A percentile compares a stretch with the other conserved stretches of the same genome.
Evolutionary conservation across 2,888 invertebrate species (phyloP).

Genomic region (Sminthurides aquaticus): DNA sequence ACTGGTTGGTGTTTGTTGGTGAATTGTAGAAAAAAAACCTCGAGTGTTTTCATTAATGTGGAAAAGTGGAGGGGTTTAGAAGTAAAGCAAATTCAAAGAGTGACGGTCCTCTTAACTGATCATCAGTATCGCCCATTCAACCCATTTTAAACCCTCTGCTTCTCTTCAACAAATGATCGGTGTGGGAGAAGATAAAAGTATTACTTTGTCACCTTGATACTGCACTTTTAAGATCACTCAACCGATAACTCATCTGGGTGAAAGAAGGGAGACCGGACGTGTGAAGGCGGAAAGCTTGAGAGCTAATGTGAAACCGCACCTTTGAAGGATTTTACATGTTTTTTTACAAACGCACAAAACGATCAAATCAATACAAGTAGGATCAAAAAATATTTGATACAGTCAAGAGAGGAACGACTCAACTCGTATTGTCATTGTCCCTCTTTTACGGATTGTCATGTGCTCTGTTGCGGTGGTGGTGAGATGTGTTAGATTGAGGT

Average conservation of each 20-base stretch:
- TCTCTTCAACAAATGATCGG: background rate
- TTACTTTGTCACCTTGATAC: background rate
- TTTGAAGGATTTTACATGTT: background rate
- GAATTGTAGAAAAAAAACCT: too few species aligned
- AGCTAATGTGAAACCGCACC: too few species aligned
- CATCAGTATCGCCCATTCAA: background rate
- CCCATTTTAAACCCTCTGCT: background rate
- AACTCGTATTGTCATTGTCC: too few species aligned
- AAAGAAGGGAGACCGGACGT: too few species aligned
- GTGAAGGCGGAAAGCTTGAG: too few species aligned
- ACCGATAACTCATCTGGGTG: background rate
- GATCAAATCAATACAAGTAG: background rate
- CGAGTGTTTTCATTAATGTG: background rate
- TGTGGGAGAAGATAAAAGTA: too few species aligned
- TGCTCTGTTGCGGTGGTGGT: too few species aligned
- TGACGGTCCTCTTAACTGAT: background rate
- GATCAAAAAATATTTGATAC: background rate
- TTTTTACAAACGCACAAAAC: background rate
- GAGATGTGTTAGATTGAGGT: too few species aligned
- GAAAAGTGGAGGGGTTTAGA: background rate
- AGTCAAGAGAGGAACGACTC: too few species aligned
- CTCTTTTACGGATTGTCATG: too few species aligned
- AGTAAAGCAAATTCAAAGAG: background rate
- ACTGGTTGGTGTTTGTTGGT: too few species aligned
- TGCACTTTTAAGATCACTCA: background rate